Evolutionary conservation across 2,113 vertebrate species (phyloP), one percentile per base, ranked within the genome.

Genomic region (Seriola rivoliana): DNA sequence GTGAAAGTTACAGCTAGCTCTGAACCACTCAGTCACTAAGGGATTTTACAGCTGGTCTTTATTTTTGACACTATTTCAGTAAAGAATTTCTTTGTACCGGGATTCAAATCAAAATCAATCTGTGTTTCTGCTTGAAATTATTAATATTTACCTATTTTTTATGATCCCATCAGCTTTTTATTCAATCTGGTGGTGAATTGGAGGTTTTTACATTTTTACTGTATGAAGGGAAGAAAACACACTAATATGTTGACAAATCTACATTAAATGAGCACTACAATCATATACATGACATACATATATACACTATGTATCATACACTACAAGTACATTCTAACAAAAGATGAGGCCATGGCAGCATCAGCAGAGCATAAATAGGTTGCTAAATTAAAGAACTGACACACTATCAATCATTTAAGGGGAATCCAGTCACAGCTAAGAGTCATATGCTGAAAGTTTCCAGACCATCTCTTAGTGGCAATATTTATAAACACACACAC

Each of bases 1-100:
- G 92, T 78, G 70, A 94, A 91, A 91, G 81, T 82, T 80, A 36
- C 79, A 90, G 80, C 75, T 60, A 79, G 72, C 86, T 78, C 87
- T 71, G 77, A 88, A 75, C 38, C 67, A 4, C 78, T 58, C 60
- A 42, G 65, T 78, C 79, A 63, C 67, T 60, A 52, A 75, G 52
- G 72, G 73, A 87, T 59, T 87, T 90, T 79, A 81, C 81, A 86
- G 83, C 83, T 80, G 66, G 65, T 77, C 82, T 84, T 82, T 25
- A 82, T 54, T 74, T 85, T 75, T 75, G 32, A 71, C 68, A 79
- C 78, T 55, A 16, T 75, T 79, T 78, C n/a, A 75, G 60, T 32
- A 44, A 84, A 85, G 74, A 12, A 12, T 54, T 29, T 60, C 59
- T 87, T 84, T 80, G 54, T 77, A 12, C 5, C 42, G 60, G 12